Percentiles rank a stretch among this genome's conserved stretches.
Conservation (phyloP, 2,888 invertebrate species). For the Hanleya hanleyi region DNA sequence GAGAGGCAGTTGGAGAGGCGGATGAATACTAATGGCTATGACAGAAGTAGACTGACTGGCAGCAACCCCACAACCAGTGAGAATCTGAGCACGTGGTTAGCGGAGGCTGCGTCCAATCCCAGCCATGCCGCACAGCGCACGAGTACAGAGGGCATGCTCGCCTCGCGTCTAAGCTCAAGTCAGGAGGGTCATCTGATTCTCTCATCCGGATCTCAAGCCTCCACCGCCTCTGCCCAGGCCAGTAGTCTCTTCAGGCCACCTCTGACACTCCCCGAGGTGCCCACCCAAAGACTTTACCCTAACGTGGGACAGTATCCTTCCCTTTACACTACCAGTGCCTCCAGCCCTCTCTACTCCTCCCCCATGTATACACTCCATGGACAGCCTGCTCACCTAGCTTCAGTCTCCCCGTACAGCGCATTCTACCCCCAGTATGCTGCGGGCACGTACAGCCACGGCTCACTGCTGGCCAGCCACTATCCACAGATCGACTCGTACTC, state of each 20-base stretch:
- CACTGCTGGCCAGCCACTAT: constrained; percentile 39
- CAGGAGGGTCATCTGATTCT: constrained; percentile 8
- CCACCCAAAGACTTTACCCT: constrained; percentile 40
- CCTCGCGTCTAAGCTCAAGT: background rate
- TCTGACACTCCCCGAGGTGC: constrained; percentile 45
- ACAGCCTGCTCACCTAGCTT: constrained; percentile 41
- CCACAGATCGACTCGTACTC: constrained; percentile 65
- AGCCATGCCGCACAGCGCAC: constrained; percentile 39
- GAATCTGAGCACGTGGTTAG: constrained; percentile 42
- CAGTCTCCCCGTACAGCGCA: constrained; percentile 53
- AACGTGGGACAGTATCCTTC: constrained; percentile 37
- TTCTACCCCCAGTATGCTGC: constrained; percentile 55
- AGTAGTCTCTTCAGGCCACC: constrained; percentile 53
- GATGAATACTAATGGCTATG: constrained; percentile 61
- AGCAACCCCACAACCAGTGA: constrained; percentile 44
- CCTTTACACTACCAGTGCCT: constrained; percentile 42
- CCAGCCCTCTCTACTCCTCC: constrained; percentile 39
- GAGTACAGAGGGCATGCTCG: constrained; percentile 42
- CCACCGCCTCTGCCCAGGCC: constrained; percentile 40
- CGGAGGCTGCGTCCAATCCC: constrained; percentile 46
- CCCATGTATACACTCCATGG: constrained; percentile 33
- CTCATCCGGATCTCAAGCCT: constrained; percentile 22
- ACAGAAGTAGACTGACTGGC: constrained; percentile 60
- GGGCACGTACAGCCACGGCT: background rate
- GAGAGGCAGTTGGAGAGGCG: constrained; percentile 35